Percentiles rank a stretch among this genome's conserved stretches.
Evolutionary conservation across 1,140 invertebrate genomes (phyloP).

Genomic region (Ganaspis sp.): DNA sequence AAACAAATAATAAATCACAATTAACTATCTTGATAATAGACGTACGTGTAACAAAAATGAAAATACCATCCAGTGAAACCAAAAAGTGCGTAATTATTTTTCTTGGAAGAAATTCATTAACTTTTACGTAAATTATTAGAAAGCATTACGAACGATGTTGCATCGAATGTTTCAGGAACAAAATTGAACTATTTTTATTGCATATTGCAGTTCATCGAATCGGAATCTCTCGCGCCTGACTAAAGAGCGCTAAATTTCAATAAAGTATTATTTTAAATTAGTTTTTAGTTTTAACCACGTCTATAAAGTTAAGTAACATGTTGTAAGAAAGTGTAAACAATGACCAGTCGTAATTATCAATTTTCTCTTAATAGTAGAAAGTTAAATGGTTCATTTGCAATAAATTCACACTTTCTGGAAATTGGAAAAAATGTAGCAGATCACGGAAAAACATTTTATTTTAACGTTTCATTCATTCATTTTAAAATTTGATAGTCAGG

Average conservation of each 20-base stretch:
- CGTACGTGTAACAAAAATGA: neutral
- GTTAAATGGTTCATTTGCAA: neutral
- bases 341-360: neutral
- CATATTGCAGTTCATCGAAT: neutral
- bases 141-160: neutral
- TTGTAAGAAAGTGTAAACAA: neutral
- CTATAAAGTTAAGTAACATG: too few species aligned
- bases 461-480: too few species aligned
- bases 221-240: neutral
- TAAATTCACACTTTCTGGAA: neutral
- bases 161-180: neutral
- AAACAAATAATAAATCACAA: too few species aligned
- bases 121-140: slow-evolving; percentile 7
- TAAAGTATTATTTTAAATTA: neutral
- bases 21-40: too few species aligned
- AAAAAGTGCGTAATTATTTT: neutral
- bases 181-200: neutral
- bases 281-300: too few species aligned
- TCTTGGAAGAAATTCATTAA: neutral
- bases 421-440: neutral
- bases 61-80: neutral
- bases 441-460: too few species aligned
- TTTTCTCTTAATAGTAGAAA: neutral
- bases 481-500: too few species aligned
- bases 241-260: neutral